Evolutionary conservation across 2,797 vertebrate species (phyloP).

Genomic region (Rhabdomys pumilio): DNA sequence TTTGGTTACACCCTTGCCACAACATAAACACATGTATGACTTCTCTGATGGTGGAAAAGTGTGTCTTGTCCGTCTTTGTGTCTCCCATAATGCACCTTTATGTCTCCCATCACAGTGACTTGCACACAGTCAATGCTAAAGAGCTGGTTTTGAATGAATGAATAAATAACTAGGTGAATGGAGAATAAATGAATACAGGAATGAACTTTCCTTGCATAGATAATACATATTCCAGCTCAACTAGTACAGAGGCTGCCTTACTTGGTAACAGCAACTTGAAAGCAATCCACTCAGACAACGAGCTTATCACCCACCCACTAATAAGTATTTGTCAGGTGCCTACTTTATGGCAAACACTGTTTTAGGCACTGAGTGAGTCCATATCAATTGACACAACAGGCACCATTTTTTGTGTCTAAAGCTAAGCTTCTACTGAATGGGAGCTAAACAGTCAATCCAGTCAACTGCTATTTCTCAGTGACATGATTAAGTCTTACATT

Average conservation of each 20-base stretch:
- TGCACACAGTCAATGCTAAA: constrained; percentile 72
- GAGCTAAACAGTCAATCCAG: background rate
- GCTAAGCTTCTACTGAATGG: background rate
- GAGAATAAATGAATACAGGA: constrained; percentile 76
- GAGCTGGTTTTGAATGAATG: constrained; percentile 66
- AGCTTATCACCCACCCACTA: constrained; percentile 27
- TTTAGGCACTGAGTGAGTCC: constrained; percentile 46
- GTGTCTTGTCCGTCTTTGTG: constrained; percentile 57
- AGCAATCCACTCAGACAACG: constrained; percentile 33
- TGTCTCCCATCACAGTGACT: constrained; percentile 62
- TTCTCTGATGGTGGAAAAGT: constrained; percentile 49
- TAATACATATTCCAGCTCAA: constrained; percentile 66
- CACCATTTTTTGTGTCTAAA: background rate
- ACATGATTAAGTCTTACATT: background rate
- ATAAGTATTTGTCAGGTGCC: constrained; percentile 45
- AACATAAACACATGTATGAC: background rate
- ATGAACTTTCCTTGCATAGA: constrained; percentile 67
- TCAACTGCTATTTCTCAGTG: background rate
- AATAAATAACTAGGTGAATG: constrained; percentile 65
- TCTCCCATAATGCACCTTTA: constrained; percentile 45
- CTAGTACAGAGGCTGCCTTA: constrained; percentile 41
- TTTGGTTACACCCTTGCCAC: constrained; percentile 15
- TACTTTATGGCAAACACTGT: background rate
- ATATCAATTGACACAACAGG: background rate
- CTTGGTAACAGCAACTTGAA: constrained; percentile 71